Base-by-base conservation (phyloP, 2,797 vertebrate genomes). In the Propithecus perrieri region DNA sequence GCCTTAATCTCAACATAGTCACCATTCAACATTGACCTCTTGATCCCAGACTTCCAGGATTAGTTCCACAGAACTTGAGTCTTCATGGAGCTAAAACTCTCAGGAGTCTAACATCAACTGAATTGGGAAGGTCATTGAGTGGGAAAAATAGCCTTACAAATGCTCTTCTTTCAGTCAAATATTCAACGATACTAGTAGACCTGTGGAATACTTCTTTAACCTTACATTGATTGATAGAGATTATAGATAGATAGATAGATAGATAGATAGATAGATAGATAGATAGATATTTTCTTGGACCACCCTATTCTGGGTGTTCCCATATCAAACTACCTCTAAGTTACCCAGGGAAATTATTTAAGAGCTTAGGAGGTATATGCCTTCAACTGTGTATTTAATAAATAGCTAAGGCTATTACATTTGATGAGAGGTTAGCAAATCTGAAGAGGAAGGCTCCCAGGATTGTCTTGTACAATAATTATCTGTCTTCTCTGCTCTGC, bases 11-110 rank as follows among this genome's bases (percentile, higher is more conserved):
- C 80, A 87, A 7, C 80, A 35, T 53, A 88, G 57, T 74, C 38
- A 79, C 30, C 2, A 85, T 80, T 85, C 71, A 81, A 1, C 48
- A 55, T 28, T 79, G 85, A 92, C n/a, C 50, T 79, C 38, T 61
- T 59, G 7, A 55, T n/a, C 50, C 41, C 57, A 89, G 11, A 15
- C 67, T 86, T 75, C 17, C n/a, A 91, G 35, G 33, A 48, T 85
- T 22, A 88, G 33, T 55, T 93, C 53, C 35, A 91, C 35, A 91
- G 79, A 83, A 89, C 43, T 89, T 53, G 20, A 83, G 30, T 97
- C 84, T 75, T 91, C 22, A 41, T 83, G n/a, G 48, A 79, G 18
- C 74, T 88, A 33, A 88, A 94, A 81, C 24, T 90, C 18, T 63
- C 14, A 71, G 71, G 59, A 14, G 22, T 89, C 74, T 53, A 85